Evolutionary conservation across 2,888 invertebrate genomes (phyloP).

Genomic region (Cerastoderma edule): DNA sequence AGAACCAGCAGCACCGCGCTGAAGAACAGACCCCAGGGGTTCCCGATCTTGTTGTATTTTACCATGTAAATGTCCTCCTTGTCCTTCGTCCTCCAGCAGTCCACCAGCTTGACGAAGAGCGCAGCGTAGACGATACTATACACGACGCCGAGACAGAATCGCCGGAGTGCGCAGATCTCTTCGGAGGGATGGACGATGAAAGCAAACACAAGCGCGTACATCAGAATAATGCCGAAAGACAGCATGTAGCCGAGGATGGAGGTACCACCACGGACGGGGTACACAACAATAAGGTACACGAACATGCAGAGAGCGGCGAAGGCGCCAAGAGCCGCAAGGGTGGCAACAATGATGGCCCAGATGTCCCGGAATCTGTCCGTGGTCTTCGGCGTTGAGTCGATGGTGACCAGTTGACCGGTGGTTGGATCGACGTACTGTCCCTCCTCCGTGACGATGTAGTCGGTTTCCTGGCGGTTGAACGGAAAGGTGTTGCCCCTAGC

Average conservation of each 20-base stretch:
- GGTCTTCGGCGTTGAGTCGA: constrained; percentile 60
- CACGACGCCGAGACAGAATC: constrained; percentile 83
- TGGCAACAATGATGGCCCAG: constrained; percentile 83
- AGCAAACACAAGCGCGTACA: constrained; percentile 84
- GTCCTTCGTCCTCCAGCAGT: constrained; percentile 82
- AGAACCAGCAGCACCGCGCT: constrained; percentile 80
- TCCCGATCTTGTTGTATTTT: constrained; percentile 79
- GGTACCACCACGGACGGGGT: constrained; percentile 83
- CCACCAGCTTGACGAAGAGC: constrained; percentile 84
- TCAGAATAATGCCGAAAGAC: constrained; percentile 83
- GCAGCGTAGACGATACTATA: constrained; percentile 84
- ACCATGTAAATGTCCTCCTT: constrained; percentile 72
- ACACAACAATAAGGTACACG: constrained; percentile 82
- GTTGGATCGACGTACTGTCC: constrained; percentile 74
- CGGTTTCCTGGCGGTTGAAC: constrained; percentile 50
- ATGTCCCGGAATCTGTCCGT: constrained; percentile 77
- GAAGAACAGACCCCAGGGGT: constrained; percentile 82
- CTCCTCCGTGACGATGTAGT: constrained; percentile 65
- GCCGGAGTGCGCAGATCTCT: constrained; percentile 83
- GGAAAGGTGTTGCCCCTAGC: constrained; percentile 39
- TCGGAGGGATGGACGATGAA: constrained; percentile 83
- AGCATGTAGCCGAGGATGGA: constrained; percentile 84
- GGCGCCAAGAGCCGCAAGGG: constrained; percentile 82
- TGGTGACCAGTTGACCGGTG: constrained; percentile 67
- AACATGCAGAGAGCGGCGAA: constrained; percentile 82